Evolutionary conservation across 2,888 invertebrate species (phyloP).

Genomic region (Frankliniella intonsa): DNA sequence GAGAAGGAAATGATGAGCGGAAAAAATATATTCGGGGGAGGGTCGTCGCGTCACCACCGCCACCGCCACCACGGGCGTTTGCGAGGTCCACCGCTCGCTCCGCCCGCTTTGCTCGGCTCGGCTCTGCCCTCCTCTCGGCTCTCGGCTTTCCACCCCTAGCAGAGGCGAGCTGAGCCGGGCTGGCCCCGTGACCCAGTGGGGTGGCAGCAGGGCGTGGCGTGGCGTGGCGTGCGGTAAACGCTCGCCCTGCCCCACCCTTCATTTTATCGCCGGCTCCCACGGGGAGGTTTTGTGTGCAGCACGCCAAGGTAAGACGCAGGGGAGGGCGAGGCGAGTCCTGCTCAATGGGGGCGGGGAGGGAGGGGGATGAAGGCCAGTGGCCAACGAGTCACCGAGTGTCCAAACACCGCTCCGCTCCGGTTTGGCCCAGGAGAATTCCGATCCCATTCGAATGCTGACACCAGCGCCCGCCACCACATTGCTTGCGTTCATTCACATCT

Average conservation of each 20-base stretch:
- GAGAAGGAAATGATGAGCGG: not conserved
- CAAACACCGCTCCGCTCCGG: too few species aligned
- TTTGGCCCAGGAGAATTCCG: too few species aligned
- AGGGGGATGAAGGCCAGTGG: too few species aligned
- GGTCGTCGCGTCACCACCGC: too few species aligned
- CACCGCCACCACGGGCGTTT: too few species aligned
- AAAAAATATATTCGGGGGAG: too few species aligned
- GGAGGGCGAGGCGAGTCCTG: not conserved
- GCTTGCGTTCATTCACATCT: too few species aligned
- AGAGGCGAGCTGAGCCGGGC: not conserved
- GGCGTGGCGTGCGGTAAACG: not conserved
- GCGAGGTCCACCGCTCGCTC: not conserved
- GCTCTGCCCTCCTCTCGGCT: not conserved
- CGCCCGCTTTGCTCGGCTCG: too few species aligned
- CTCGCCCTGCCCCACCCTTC: not conserved
- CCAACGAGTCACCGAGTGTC: too few species aligned
- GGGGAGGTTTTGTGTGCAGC: not conserved
- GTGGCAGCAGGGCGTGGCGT: not conserved
- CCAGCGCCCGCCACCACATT: too few species aligned
- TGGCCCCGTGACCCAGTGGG: constrained; percentile 7
- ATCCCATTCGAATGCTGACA: too few species aligned
- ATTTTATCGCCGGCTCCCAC: not conserved
- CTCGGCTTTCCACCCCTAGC: not conserved
- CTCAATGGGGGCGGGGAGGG: not conserved
- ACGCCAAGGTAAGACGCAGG: too few species aligned